These are phyloP conservation scores for Clinocottus analis DNA, from an alignment of 2,113 vertebrate genomes.

Conservation along the genomic window DNA sequence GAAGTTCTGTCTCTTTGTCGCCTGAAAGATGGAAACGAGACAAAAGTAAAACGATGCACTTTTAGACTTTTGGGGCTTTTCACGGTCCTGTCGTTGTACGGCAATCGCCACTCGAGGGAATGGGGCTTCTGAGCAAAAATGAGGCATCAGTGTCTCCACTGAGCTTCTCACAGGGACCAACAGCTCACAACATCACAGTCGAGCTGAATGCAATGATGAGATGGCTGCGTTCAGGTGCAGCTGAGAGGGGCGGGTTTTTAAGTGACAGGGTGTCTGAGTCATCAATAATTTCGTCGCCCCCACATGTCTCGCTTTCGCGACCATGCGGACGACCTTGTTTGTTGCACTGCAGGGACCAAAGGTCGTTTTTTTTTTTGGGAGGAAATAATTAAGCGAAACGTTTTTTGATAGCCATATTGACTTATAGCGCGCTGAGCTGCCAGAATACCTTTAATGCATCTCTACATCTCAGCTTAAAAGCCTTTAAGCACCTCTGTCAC, in stretches of 20 bases:
- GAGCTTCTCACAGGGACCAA: no score
- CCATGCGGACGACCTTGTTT: conserved; percentile 37
- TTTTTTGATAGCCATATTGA: conserved; percentile 69
- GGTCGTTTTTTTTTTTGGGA: conserved; percentile 53
- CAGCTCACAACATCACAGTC: conserved; percentile 15
- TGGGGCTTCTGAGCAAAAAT: no score
- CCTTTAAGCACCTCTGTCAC: conserved; percentile 68
- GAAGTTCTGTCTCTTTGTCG: conserved; percentile 25
- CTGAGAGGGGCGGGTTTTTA: conserved; percentile 26
- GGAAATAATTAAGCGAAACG: conserved; percentile 72
- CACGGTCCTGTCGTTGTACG: neutral
- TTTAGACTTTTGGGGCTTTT: conserved; percentile 12
- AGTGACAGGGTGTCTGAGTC: conserved; percentile 51
- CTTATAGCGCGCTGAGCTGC: conserved; percentile 53
- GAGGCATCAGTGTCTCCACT: neutral
- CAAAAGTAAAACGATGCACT: conserved; percentile 6
- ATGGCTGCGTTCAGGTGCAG: conserved; percentile 32
- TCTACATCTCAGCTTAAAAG: conserved; percentile 66
- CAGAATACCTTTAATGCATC: conserved; percentile 69
- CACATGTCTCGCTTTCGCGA: conserved; percentile 39
- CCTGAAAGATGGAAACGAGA: conserved; percentile 7
- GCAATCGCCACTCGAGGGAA: neutral
- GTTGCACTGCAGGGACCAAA: conserved; percentile 47
- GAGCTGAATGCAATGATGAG: conserved; percentile 5
- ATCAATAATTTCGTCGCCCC: conserved; percentile 58